Conservation (phyloP, 2,797 vertebrate genomes). For the Ptychobarbus kaznakovi region DNA sequence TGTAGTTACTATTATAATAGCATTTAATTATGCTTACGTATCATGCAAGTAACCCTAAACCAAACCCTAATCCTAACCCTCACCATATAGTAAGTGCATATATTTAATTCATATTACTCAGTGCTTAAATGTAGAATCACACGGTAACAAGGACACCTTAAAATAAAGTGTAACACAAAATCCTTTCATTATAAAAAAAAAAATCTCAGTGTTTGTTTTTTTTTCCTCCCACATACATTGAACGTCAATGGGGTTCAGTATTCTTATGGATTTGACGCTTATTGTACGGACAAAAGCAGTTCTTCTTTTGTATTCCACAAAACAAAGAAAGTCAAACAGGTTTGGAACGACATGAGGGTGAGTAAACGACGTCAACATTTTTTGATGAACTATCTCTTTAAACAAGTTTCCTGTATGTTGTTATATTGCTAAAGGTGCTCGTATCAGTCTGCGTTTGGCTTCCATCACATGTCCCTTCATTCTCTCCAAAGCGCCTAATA, state of each 20-base stretch:
- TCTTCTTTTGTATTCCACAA: constrained; percentile 1
- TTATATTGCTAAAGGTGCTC: constrained; percentile 41
- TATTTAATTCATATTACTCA: too few species aligned
- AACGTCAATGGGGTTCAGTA: background rate
- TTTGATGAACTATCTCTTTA: constrained; percentile 16
- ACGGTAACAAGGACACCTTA: background rate
- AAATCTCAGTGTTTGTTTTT: background rate
- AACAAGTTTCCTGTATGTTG: constrained; percentile 33
- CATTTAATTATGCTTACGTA: too few species aligned
- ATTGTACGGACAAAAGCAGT: background rate
- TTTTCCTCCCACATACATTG: background rate
- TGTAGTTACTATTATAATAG: too few species aligned
- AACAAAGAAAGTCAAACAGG: background rate
- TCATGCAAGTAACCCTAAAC: too few species aligned
- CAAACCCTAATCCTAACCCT: too few species aligned
- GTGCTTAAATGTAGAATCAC: background rate
- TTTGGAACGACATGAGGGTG: constrained; percentile 1
- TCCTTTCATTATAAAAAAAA: background rate
- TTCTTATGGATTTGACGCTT: background rate
- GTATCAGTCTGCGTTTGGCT: constrained; percentile 45
- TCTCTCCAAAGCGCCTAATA: constrained; percentile 49
- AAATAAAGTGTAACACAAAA: background rate
- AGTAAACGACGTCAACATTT: background rate
- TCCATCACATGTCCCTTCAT: constrained; percentile 39
- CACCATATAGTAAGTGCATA: too few species aligned